Percentiles rank a stretch among this genome's conserved stretches.
Evolutionary conservation across 2,113 vertebrate genomes (phyloP).

Genomic region (Lepisosteus oculatus): DNA sequence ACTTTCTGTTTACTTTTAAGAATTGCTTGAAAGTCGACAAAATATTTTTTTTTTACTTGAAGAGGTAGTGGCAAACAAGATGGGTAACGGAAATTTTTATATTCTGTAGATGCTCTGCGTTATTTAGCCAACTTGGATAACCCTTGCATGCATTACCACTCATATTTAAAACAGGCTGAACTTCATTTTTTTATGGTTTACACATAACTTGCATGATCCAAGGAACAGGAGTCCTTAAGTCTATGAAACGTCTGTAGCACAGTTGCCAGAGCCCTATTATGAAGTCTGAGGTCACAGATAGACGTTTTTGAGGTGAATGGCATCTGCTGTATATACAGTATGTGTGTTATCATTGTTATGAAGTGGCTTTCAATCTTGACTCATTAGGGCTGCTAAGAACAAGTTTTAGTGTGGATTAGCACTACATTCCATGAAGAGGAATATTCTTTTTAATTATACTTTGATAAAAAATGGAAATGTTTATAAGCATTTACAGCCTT

Average conservation of each 20-base stretch:
- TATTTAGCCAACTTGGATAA: conserved; percentile 3
- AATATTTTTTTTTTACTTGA: no score
- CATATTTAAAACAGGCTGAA: conserved; percentile 19
- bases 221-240: neutral
- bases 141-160: conserved; percentile 8
- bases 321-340: neutral
- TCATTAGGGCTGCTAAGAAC: no score
- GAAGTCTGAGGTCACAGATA: conserved; percentile 11
- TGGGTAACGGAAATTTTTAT: neutral
- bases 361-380: neutral
- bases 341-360: neutral
- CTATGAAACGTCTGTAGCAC: conserved; percentile 6
- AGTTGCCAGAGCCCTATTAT: conserved; percentile 1
- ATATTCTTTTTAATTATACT: neutral
- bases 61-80: no score
- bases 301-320: neutral
- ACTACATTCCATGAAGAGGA: no score
- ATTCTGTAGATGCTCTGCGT: neutral
- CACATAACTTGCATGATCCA: conserved; percentile 11
- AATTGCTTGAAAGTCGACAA: no score
- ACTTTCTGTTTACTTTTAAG: no score
- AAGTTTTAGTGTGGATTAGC: no score
- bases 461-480: neutral
- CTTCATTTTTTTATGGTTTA: conserved; percentile 20
- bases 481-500: neutral